Evolutionary conservation across 1,140 invertebrate genomes (phyloP).

Genomic region (Formica selysi): DNA sequence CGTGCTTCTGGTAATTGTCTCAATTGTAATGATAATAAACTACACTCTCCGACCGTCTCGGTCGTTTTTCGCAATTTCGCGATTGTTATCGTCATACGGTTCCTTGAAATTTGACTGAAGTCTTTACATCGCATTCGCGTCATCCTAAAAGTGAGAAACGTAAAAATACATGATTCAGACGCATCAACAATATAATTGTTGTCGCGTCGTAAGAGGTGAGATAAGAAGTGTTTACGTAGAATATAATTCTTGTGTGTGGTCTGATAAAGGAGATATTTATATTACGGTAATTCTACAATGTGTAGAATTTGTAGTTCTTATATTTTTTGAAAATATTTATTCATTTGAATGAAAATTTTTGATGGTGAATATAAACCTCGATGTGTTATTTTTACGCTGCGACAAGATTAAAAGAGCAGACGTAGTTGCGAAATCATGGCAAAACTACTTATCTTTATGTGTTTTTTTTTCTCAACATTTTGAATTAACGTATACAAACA

Average conservation of each 20-base stretch:
- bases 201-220: neutral
- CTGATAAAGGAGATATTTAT: neutral
- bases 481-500: too few relatives aligned
- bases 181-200: conserved; percentile 4
- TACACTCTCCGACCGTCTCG: conserved; percentile 17
- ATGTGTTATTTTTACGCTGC: too few relatives aligned
- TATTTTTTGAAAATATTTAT: neutral
- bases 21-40: conserved; percentile 38
- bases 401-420: too few relatives aligned
- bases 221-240: neutral
- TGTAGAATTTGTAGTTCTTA: neutral
- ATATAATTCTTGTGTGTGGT: neutral
- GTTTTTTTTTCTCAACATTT: too few relatives aligned
- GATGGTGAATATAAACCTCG: too few relatives aligned
- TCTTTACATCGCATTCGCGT: neutral
- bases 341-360: too few relatives aligned
- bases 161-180: neutral
- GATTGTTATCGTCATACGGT: conserved; percentile 27
- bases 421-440: too few relatives aligned
- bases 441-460: too few relatives aligned
- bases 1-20: conserved; percentile 31
- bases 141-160: conserved; percentile 18
- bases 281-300: neutral
- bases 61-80: conserved; percentile 17
- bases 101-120: conserved; percentile 30